Percentiles rank a stretch among this genome's conserved stretches.
Conservation (phyloP, 1,140 invertebrate genomes). For the Macrobrachium nipponense region DNA sequence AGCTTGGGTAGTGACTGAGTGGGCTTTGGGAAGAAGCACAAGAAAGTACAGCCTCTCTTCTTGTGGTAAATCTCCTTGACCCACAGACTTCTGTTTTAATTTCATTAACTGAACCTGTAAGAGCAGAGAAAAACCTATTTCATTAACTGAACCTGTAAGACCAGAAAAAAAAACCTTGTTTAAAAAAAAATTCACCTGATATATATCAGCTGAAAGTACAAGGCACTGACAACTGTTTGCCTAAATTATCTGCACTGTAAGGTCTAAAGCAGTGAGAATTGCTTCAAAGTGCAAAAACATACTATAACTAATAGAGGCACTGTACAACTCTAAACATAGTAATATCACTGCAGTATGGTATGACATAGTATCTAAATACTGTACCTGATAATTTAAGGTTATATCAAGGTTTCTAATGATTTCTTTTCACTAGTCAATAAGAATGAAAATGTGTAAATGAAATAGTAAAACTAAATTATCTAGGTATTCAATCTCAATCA, state of each 20-base stretch:
- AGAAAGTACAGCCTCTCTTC: slow-evolving; percentile 25
- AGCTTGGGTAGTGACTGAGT: neutral
- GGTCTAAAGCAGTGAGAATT: no score
- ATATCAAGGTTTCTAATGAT: no score
- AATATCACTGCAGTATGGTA: no score
- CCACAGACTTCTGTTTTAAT: slow-evolving; percentile 27
- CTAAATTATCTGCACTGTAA: neutral
- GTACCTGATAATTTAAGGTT: no score
- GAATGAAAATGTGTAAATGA: no score
- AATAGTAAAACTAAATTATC: no score
- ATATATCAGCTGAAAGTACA: neutral
- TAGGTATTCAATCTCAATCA: no score
- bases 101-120: slow-evolving; percentile 40
- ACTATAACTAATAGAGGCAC: no score
- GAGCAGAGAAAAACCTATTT: neutral
- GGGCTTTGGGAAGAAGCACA: neutral
- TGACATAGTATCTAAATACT: no score
- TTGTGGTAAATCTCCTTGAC: slow-evolving; percentile 12
- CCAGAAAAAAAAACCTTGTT: neutral
- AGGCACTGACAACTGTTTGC: neutral
- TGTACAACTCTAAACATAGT: no score
- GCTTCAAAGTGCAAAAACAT: no score
- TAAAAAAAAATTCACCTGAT: neutral
- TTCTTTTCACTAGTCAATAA: no score
- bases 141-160: slow-evolving; percentile 33